Evolutionary conservation across 2,113 vertebrate genomes (phyloP).

Genomic region (Grantiella picta): DNA sequence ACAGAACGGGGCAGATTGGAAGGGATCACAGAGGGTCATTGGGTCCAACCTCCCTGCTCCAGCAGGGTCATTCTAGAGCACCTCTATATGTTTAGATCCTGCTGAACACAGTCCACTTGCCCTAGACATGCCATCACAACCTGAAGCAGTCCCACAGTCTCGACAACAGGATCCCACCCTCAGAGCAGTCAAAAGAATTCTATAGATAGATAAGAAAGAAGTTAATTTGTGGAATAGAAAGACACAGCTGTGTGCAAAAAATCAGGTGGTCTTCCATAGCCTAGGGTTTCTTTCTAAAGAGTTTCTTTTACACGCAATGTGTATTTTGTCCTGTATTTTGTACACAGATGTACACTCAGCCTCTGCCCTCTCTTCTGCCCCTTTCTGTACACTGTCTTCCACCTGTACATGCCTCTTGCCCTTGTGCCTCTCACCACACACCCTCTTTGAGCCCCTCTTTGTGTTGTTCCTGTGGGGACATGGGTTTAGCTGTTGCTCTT

Average conservation of each 20-base stretch:
- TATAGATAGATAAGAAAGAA: background rate
- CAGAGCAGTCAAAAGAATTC: background rate
- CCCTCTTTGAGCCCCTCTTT: background rate
- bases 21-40: background rate
- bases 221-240: background rate
- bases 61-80: background rate
- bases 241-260: background rate
- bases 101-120: background rate
- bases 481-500: background rate
- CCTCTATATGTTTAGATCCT: background rate
- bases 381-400: background rate
- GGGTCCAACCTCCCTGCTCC: background rate
- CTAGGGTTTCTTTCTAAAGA: background rate
- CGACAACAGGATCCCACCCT: background rate
- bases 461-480: background rate
- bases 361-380: background rate
- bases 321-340: background rate
- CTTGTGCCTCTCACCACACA: background rate
- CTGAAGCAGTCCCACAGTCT: background rate
- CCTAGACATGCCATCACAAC: background rate
- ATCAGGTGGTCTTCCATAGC: background rate
- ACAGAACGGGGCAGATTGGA: background rate
- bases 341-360: background rate
- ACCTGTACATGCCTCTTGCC: fast-evolving
- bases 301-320: background rate